Evolutionary conservation across 2,888 invertebrate species (phyloP).

Genomic region (Chelonus formosanus): DNA sequence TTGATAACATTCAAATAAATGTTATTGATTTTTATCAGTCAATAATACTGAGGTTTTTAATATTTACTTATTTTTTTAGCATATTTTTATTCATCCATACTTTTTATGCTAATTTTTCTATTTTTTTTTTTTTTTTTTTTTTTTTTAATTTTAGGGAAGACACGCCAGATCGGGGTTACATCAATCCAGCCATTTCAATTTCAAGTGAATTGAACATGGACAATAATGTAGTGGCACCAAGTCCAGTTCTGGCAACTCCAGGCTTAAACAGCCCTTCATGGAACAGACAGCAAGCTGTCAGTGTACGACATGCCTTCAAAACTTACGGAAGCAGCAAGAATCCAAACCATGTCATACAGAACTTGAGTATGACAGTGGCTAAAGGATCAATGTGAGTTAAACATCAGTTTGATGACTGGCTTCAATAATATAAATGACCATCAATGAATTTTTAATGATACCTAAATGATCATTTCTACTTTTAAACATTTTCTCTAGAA

Average conservation of each 20-base stretch:
- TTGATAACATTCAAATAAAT: too few relatives aligned
- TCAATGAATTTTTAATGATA: too few relatives aligned
- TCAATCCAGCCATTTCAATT: slow-evolving; percentile 39
- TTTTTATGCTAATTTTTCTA: slow-evolving; percentile 2
- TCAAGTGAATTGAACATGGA: slow-evolving; percentile 45
- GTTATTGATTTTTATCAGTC: too few relatives aligned
- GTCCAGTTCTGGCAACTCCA: slow-evolving; percentile 58
- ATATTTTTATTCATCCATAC: not conserved
- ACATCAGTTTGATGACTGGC: not conserved
- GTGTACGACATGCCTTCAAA: slow-evolving; percentile 88
- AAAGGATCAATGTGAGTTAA: slow-evolving; percentile 92
- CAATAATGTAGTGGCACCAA: slow-evolving; percentile 46
- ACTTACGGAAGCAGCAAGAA: slow-evolving; percentile 89
- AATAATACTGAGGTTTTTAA: too few relatives aligned
- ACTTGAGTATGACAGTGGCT: slow-evolving; percentile 92
- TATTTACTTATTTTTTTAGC: too few relatives aligned
- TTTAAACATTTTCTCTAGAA: too few relatives aligned
- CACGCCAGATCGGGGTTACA: slow-evolving; percentile 56
- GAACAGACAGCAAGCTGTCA: slow-evolving; percentile 84
- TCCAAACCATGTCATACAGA: slow-evolving; percentile 85
- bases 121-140: slow-evolving; percentile 9
- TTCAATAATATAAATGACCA: too few relatives aligned
- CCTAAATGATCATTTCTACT: too few relatives aligned
- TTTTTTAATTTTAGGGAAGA: slow-evolving; percentile 63
- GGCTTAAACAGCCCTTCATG: slow-evolving; percentile 63